Base-by-base conservation (phyloP, 1,140 invertebrate species). In the Drosophila subobscura region DNA sequence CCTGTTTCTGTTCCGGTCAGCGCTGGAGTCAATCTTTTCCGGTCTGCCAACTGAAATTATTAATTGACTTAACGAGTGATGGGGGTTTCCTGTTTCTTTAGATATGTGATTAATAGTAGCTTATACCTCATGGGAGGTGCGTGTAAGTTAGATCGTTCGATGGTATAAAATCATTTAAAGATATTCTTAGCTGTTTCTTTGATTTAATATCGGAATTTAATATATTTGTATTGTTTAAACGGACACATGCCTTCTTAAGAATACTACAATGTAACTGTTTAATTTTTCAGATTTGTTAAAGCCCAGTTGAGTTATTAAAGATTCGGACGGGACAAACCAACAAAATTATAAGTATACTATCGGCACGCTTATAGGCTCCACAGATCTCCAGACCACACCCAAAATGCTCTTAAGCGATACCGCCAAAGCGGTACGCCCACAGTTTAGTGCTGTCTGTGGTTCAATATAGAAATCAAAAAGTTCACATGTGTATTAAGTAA, bases 401-500 rank as follows among this genome's bases (percentile, higher is more conserved):
- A 64, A 59, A 64, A 57, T 56, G 40, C 29, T 45, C 55, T 50
- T 12, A 63, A 63, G 20, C 33, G 51, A 66, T 66, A 29, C 25
- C 41, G 27, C 44, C 47, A 40, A 27, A 65, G 55, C 27, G 79
- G 50, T 78, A 88, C 81, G 81, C 81, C 81, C 70, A 86, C 81
- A 72, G 83, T 68, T 86, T 86, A 86, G 73, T 84, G 33, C 42
- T 42, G 57, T n/a, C 42, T 52, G 49, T 55, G 46, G 53, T 59
- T 54, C 44, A 49, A 68, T 68, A 68, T 49, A 68, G 44, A 77
- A 79, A 75, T 59, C 51, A 53, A 74, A 70, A 86, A 74, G 76
- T 77, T 85, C 81, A 86, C 77, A 86, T 77, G 67, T 65, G 50
- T 84, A 77, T 73, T 79, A 61, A 77, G 68, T 58, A 60, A 45